Evolutionary conservation across 2,888 invertebrate species (phyloP).

Genomic region (Coenonympha glycerion): DNA sequence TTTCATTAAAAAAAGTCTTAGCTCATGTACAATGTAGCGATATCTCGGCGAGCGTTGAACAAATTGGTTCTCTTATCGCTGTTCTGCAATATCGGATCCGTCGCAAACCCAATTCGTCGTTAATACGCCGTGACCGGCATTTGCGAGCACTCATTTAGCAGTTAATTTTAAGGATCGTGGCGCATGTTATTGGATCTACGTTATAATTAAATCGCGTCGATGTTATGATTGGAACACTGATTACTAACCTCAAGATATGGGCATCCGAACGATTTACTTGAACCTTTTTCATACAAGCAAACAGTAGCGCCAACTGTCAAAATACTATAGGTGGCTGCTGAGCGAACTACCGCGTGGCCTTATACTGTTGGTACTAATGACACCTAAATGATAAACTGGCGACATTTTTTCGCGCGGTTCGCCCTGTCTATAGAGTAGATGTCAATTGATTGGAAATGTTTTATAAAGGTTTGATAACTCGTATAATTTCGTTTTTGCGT

Average conservation of each 20-base stretch:
- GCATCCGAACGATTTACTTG: too few species aligned
- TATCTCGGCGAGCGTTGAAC: conserved; percentile 31
- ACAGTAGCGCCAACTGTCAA: too few species aligned
- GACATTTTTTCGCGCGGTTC: too few species aligned
- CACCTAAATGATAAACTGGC: too few species aligned
- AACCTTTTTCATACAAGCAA: too few species aligned
- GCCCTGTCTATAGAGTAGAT: too few species aligned
- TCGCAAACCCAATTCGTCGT: conserved; percentile 72
- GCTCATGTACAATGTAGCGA: conserved; percentile 4
- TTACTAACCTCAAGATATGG: too few species aligned
- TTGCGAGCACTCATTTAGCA: conserved; percentile 71
- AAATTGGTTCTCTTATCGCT: conserved; percentile 51
- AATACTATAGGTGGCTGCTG: too few species aligned
- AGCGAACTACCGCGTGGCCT: too few species aligned
- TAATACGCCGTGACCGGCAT: conserved; percentile 70
- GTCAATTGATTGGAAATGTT: conserved; percentile 14
- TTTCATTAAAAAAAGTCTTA: not conserved
- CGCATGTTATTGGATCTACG: conserved; percentile 63
- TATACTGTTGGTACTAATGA: too few species aligned
- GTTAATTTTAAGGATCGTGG: conserved; percentile 72
- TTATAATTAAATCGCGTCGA: conserved; percentile 29
- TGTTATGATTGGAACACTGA: conserved; percentile 16
- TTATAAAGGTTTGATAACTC: not conserved
- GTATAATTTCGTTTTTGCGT: not conserved
- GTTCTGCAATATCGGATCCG: conserved; percentile 48